phyloP scores from a whole-genome alignment of 1,140 invertebrate genomes.

The Brachionus calyciflorus region DNA sequence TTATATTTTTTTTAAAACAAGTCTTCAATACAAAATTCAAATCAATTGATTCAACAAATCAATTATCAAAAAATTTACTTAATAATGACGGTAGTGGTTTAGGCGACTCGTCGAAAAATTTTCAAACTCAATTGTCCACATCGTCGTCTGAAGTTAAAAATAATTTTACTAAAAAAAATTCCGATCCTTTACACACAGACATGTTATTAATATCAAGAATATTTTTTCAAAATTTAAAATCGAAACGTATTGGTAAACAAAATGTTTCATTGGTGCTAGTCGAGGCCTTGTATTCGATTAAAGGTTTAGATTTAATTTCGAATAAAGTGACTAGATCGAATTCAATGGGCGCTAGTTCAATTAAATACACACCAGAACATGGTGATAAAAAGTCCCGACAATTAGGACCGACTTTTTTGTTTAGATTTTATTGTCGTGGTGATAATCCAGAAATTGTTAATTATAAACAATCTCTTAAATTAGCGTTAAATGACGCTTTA shows the following conservation, averaged over 20 bases:
- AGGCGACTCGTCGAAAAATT: too few species aligned
- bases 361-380: background rate
- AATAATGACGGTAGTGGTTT: too few species aligned
- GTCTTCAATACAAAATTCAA: conserved; percentile 14
- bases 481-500: background rate
- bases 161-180: conserved; percentile 14
- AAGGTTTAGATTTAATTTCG: background rate
- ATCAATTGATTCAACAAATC: conserved; percentile 30
- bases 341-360: conserved; percentile 19
- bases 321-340: conserved; percentile 28
- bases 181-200: background rate
- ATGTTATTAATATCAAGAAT: conserved; percentile 10
- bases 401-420: conserved; percentile 17
- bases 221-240: conserved; percentile 41
- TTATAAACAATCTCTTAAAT: background rate
- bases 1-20: conserved; percentile 20
- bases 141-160: background rate
- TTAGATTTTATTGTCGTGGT: conserved; percentile 18
- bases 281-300: conserved; percentile 25
- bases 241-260: conserved; percentile 26
- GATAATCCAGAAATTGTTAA: background rate
- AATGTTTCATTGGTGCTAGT: conserved; percentile 23
- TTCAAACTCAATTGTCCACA: background rate
- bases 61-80: too few species aligned
- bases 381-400: background rate